phyloP scores from a whole-genome alignment of 2,888 invertebrate genomes.

The Oscheius sp. region DNA sequence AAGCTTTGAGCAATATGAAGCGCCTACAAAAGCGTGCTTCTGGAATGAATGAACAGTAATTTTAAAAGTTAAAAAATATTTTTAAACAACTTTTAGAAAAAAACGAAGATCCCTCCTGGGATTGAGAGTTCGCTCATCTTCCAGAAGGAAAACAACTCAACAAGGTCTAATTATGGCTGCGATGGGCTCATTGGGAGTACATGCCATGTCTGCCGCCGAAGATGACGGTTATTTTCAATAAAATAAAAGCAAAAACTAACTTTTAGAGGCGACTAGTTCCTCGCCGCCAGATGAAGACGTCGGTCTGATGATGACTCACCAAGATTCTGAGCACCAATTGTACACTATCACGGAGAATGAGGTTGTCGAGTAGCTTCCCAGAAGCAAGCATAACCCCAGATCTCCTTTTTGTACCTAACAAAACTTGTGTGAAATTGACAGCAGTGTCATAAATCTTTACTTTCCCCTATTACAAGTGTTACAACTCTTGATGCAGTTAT shows the following conservation, averaged over 20 bases:
- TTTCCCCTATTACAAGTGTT: slow-evolving; percentile 45
- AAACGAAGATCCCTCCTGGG: slow-evolving; percentile 37
- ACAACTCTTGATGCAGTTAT: slow-evolving; percentile 66
- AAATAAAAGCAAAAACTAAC: too few species aligned
- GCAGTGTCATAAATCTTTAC: slow-evolving; percentile 27
- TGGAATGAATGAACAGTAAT: slow-evolving; percentile 17
- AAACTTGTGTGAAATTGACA: slow-evolving; percentile 8
- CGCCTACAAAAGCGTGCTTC: slow-evolving; percentile 36
- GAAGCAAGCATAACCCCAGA: neutral
- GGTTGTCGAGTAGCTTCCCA: neutral
- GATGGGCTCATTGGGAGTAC: slow-evolving; percentile 50
- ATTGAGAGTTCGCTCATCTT: slow-evolving; percentile 32
- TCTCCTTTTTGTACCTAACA: neutral
- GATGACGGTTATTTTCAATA: slow-evolving; percentile 26
- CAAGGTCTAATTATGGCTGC: slow-evolving; percentile 51
- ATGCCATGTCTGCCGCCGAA: slow-evolving; percentile 30
- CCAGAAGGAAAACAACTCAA: slow-evolving; percentile 39
- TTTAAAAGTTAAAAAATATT: neutral
- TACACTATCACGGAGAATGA: slow-evolving; percentile 45
- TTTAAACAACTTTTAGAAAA: slow-evolving; percentile 35
- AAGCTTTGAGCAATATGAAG: slow-evolving; percentile 35
- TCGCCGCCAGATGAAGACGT: slow-evolving; percentile 37
- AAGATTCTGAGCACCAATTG: slow-evolving; percentile 38
- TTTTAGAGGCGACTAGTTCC: slow-evolving; percentile 2
- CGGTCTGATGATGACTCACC: slow-evolving; percentile 34